Evolutionary conservation across 2,888 invertebrate species (phyloP).

Genomic region (Heteromurus nitidus): DNA sequence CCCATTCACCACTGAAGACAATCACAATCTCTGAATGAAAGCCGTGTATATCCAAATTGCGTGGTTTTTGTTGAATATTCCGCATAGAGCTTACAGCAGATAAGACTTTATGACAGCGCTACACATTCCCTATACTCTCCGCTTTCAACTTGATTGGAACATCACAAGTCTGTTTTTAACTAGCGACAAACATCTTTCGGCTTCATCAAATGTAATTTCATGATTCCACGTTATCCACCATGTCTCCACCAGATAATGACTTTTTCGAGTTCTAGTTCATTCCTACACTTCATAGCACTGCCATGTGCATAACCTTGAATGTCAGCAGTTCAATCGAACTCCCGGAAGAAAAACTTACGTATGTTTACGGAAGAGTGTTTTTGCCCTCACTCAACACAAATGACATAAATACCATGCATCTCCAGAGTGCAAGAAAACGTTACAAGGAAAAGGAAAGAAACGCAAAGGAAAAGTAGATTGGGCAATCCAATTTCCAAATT

Average conservation of each 20-base stretch:
- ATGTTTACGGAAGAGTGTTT: neutral
- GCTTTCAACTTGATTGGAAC: too few species aligned
- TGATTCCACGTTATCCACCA: neutral
- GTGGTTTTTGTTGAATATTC: too few species aligned
- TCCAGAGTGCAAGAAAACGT: neutral
- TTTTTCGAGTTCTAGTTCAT: neutral
- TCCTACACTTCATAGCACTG: neutral
- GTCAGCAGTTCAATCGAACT: slow-evolving; percentile 15
- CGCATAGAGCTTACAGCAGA: too few species aligned
- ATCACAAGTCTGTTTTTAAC: too few species aligned
- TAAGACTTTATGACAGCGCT: too few species aligned
- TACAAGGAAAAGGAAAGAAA: neutral
- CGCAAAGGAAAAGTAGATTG: neutral
- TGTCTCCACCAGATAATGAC: neutral
- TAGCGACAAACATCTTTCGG: too few species aligned
- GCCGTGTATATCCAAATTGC: too few species aligned
- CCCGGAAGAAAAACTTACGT: slow-evolving; percentile 23
- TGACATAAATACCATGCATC: neutral
- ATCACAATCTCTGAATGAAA: too few species aligned
- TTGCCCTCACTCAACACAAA: neutral
- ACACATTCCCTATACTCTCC: neutral
- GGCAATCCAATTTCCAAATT: slow-evolving; percentile 12
- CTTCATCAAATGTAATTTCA: neutral
- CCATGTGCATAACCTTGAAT: slow-evolving; percentile 3
- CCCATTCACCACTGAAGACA: too few species aligned